Percentiles rank a stretch among this genome's conserved stretches.
phyloP scores from a whole-genome alignment of 2,888 invertebrate species.

The Barypeithes pellucidus region DNA sequence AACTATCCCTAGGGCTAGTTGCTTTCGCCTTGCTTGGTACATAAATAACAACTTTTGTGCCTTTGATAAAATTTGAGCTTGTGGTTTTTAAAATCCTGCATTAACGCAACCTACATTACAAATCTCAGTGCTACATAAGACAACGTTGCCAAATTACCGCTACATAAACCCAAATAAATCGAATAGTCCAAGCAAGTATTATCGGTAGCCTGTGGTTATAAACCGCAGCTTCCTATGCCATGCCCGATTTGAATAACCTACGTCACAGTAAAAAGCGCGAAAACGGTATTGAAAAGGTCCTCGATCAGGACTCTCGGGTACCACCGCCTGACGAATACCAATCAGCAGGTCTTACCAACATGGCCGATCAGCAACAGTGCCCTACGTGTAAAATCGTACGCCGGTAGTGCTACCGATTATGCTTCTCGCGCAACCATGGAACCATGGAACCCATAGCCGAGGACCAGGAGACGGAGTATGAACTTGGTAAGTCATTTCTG shows the following conservation, averaged over 20 bases:
- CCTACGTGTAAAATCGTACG: conserved; percentile 50
- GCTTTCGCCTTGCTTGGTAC: no score
- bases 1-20: no score
- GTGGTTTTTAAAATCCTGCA: conserved; percentile 15
- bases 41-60: no score
- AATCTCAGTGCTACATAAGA: not conserved
- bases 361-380: conserved; percentile 65
- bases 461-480: conserved; percentile 78
- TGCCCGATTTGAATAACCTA: conserved; percentile 12
- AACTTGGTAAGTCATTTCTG: conserved; percentile 74
- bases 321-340: conserved; percentile 30
- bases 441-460: conserved; percentile 81
- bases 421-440: conserved; percentile 62
- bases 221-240: conserved; percentile 4
- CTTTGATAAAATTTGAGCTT: not conserved
- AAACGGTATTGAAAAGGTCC: conserved; percentile 3
- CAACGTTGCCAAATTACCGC: not conserved
- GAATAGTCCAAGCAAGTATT: not conserved
- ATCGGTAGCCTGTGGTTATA: conserved; percentile 1
- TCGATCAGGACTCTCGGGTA: conserved; percentile 15
- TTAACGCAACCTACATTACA: not conserved
- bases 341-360: conserved; percentile 29
- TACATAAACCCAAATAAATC: not conserved
- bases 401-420: conserved; percentile 54
- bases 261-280: conserved; percentile 14